Conservation (phyloP, 2,888 invertebrate genomes). For the Diaperis boleti region DNA sequence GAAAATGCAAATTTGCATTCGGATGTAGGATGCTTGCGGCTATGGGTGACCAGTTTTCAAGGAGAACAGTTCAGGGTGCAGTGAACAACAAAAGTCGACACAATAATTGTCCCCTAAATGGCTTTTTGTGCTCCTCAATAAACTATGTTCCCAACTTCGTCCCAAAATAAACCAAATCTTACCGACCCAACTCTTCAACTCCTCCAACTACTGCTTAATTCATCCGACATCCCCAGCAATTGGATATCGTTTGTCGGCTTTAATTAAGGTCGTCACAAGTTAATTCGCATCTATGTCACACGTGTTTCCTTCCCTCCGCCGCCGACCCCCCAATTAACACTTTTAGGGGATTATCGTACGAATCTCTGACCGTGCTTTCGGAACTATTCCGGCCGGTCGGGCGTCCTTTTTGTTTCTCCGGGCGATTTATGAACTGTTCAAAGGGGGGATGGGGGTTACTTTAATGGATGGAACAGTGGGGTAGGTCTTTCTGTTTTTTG, state of each 20-base stretch:
- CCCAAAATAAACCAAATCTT: too few relatives aligned
- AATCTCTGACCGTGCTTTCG: constrained; percentile 37
- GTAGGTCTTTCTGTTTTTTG: too few relatives aligned
- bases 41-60: too few relatives aligned
- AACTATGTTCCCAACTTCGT: too few relatives aligned
- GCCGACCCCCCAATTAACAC: constrained; percentile 36
- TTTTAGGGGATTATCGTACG: constrained; percentile 40
- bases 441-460: constrained; percentile 22
- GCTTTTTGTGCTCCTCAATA: too few relatives aligned
- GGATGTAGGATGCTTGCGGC: too few relatives aligned
- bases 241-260: constrained; percentile 31
- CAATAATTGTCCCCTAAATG: too few relatives aligned
- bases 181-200: constrained; percentile 1
- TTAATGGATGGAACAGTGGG: constrained; percentile 15
- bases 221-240: constrained; percentile 23
- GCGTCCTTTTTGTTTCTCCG: constrained; percentile 23
- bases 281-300: constrained; percentile 38
- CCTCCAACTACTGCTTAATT: constrained; percentile 25
- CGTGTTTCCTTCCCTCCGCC: constrained; percentile 28
- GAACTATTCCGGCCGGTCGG: constrained; percentile 28
- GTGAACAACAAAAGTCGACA: too few relatives aligned
- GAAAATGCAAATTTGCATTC: too few relatives aligned
- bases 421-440: constrained; percentile 30
- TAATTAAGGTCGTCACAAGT: constrained; percentile 43
- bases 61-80: too few relatives aligned